Percentiles rank a stretch among this genome's conserved stretches.
Conservation (phyloP, 1,140 invertebrate species). For the Camponotus vicinus region DNA sequence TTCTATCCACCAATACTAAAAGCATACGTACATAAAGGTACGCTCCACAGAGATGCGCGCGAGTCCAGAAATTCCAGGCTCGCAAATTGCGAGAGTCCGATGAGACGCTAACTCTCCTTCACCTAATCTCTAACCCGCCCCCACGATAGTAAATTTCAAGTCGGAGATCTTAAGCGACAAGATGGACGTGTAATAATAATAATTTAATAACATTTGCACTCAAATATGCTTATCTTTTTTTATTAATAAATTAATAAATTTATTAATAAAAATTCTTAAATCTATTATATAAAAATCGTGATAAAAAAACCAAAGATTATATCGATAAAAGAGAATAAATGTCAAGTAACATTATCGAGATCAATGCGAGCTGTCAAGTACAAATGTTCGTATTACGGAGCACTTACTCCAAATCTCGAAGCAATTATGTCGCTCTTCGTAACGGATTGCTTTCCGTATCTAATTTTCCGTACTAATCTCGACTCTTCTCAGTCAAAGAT, state of each 20-base stretch:
- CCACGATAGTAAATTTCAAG: neutral
- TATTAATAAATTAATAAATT: too few species aligned
- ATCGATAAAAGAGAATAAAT: neutral
- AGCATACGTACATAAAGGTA: slow-evolving; percentile 51
- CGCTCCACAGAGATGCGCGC: slow-evolving; percentile 42
- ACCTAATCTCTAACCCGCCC: neutral
- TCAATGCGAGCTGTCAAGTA: too few species aligned
- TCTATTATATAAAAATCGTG: neutral
- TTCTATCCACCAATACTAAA: slow-evolving; percentile 22
- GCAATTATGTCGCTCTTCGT: too few species aligned
- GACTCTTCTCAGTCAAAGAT: too few species aligned
- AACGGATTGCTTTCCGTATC: too few species aligned
- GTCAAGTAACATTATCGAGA: too few species aligned
- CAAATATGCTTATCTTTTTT: too few species aligned
- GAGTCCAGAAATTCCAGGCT: slow-evolving; percentile 68
- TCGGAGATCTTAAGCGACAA: neutral
- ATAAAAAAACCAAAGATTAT: neutral
- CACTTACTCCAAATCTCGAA: too few species aligned
- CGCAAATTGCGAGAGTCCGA: slow-evolving; percentile 68
- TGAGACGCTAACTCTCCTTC: slow-evolving; percentile 57
- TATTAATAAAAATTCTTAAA: too few species aligned
- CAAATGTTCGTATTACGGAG: too few species aligned
- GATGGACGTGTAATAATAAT: neutral
- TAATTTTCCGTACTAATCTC: too few species aligned
- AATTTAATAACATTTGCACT: neutral